Percentiles rank a stretch among this genome's conserved stretches.
Evolutionary conservation across 2,888 invertebrate genomes (phyloP).

Genomic region (Linnaemya vulpina): DNA sequence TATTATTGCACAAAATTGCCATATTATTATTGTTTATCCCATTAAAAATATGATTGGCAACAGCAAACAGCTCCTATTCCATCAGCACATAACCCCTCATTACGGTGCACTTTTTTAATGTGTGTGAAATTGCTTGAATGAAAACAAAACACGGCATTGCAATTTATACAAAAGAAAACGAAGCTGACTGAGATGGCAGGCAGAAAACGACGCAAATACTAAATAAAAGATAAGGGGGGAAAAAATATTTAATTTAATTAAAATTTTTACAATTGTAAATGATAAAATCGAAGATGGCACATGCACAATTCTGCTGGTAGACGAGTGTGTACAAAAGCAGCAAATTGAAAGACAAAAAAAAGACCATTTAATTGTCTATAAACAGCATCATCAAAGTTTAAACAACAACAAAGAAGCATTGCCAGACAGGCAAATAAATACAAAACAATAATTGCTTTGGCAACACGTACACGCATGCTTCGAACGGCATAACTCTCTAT

Average conservation of each 20-base stretch:
- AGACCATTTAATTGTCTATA: constrained; percentile 24
- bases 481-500: constrained; percentile 44
- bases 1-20: constrained; percentile 5
- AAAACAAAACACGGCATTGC: constrained; percentile 43
- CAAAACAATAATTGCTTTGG: constrained; percentile 66
- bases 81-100: constrained; percentile 47
- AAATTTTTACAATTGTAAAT: constrained; percentile 70
- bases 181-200: constrained; percentile 3
- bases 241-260: constrained; percentile 70
- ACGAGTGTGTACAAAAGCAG: constrained; percentile 18
- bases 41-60: constrained; percentile 30
- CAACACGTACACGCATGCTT: constrained; percentile 66
- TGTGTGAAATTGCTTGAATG: constrained; percentile 61
- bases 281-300: constrained; percentile 71
- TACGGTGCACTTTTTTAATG: constrained; percentile 35
- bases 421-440: constrained; percentile 33
- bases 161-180: constrained; percentile 8
- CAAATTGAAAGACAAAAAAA: constrained; percentile 16
- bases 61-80: constrained; percentile 11
- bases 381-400: constrained; percentile 16
- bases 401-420: not conserved
- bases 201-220: constrained; percentile 13
- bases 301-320: constrained; percentile 43
- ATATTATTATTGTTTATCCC: constrained; percentile 11
- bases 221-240: constrained; percentile 18